phyloP scores from a whole-genome alignment of 2,797 vertebrate species.

The Lacerta viridis region DNA sequence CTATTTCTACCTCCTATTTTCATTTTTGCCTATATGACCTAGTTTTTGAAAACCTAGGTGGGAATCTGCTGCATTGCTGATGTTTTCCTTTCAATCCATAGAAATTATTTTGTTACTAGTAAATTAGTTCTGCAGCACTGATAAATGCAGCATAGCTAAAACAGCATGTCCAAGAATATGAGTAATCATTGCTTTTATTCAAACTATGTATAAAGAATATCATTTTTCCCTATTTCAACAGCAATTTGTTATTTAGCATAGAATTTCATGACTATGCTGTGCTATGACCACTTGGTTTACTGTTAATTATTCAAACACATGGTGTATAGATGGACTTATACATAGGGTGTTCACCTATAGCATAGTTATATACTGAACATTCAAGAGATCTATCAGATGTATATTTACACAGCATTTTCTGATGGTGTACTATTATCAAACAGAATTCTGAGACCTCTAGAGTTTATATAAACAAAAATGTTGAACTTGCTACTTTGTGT shows the following conservation, averaged over 20 bases:
- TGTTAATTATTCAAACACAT: constrained; percentile 34
- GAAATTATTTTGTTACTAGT: constrained; percentile 64
- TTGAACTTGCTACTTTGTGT: neutral
- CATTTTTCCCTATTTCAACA: constrained; percentile 25
- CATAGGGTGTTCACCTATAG: neutral
- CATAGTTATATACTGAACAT: neutral
- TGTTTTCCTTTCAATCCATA: constrained; percentile 66
- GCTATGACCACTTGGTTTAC: neutral
- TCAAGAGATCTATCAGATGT: neutral
- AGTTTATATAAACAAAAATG: neutral
- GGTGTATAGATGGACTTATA: neutral
- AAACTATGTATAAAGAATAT: constrained; percentile 29
- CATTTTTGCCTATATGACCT: constrained; percentile 71
- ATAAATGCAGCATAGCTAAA: constrained; percentile 55
- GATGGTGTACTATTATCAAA: neutral
- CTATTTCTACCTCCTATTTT: constrained; percentile 57
- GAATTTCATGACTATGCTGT: neutral
- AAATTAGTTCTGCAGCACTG: constrained; percentile 63
- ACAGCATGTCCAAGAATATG: constrained; percentile 53
- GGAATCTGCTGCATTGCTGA: constrained; percentile 73
- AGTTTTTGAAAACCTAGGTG: constrained; percentile 73
- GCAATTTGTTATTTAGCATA: neutral
- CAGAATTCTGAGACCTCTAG: neutral
- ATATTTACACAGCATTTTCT: neutral
- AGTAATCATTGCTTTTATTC: constrained; percentile 56